A percentile compares a stretch with the other conserved stretches of the same genome.
These are phyloP conservation scores for Mobula birostris DNA, from an alignment of 2,113 vertebrate species.

Conservation along the genomic window DNA sequence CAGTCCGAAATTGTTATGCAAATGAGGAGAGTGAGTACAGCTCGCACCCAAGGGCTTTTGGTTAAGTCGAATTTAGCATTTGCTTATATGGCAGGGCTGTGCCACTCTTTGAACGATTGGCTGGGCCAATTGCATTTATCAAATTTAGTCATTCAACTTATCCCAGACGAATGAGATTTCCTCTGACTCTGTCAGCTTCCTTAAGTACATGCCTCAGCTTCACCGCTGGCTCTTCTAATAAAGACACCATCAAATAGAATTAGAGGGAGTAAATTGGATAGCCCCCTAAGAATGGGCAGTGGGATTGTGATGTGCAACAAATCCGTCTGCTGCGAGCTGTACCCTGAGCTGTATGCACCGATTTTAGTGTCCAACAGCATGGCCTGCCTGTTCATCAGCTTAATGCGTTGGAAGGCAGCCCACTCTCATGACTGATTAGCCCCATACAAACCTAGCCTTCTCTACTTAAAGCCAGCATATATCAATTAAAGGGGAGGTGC, in stretches of 20 bases:
- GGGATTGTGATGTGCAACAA: too few species aligned
- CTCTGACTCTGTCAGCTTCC: not conserved
- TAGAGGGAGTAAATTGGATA: too few species aligned
- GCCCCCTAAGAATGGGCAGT: too few species aligned
- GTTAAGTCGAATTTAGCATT: not conserved
- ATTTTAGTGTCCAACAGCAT: too few species aligned
- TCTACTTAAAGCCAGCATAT: too few species aligned
- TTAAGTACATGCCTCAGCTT: not conserved
- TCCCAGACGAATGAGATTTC: not conserved
- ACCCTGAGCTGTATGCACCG: too few species aligned
- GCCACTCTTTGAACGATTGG: not conserved
- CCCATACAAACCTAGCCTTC: too few species aligned
- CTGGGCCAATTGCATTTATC: not conserved
- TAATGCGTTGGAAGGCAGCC: too few species aligned
- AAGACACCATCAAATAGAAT: not conserved
- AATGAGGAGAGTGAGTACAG: not conserved
- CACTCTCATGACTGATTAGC: too few species aligned
- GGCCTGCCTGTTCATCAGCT: too few species aligned
- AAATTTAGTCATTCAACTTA: not conserved
- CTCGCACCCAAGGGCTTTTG: not conserved
- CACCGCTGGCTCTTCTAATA: not conserved
- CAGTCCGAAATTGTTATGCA: constrained; percentile 15
- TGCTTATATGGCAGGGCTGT: not conserved
- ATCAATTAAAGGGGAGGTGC: too few species aligned
- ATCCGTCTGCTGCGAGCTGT: too few species aligned